These are phyloP conservation scores for Tokudaia muenninki DNA, from an alignment of 2,797 vertebrate species.

Conservation along the genomic window DNA sequence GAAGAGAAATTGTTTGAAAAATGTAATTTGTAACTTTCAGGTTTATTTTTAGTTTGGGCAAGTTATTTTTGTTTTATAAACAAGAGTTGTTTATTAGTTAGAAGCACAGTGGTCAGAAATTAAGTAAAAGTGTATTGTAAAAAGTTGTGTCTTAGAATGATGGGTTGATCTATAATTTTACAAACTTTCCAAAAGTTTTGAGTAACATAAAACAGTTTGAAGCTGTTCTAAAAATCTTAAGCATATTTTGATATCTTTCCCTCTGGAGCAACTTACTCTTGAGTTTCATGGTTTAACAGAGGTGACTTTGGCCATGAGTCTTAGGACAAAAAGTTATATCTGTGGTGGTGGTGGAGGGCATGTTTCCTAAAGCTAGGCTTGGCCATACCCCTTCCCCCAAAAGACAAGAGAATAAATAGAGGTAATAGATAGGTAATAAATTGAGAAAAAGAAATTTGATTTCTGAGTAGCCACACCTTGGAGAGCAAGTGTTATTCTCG, in stretches of 20 bases:
- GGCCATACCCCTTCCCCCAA: rapidly evolving
- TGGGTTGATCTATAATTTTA: constrained; percentile 40
- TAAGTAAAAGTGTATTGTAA: neutral
- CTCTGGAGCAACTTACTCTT: neutral
- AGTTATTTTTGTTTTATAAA: neutral
- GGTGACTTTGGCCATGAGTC: neutral
- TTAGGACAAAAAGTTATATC: neutral
- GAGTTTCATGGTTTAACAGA: neutral
- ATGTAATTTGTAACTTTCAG: neutral
- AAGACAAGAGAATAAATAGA: neutral
- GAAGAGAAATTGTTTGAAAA: neutral
- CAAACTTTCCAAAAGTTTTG: neutral
- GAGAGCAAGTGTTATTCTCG: no score
- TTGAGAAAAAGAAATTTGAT: neutral
- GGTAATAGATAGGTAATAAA: neutral
- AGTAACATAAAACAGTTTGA: neutral
- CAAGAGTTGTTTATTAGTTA: neutral
- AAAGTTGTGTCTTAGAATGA: neutral
- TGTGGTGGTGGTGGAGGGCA: rapidly evolving
- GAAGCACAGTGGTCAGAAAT: neutral
- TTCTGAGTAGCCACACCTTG: neutral
- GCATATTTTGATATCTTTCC: neutral
- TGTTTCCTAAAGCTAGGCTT: neutral
- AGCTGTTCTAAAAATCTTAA: neutral
- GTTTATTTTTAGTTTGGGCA: constrained; percentile 20